Conservation (phyloP, 2,888 invertebrate species). For the Yponomeuta plumbellus region DNA sequence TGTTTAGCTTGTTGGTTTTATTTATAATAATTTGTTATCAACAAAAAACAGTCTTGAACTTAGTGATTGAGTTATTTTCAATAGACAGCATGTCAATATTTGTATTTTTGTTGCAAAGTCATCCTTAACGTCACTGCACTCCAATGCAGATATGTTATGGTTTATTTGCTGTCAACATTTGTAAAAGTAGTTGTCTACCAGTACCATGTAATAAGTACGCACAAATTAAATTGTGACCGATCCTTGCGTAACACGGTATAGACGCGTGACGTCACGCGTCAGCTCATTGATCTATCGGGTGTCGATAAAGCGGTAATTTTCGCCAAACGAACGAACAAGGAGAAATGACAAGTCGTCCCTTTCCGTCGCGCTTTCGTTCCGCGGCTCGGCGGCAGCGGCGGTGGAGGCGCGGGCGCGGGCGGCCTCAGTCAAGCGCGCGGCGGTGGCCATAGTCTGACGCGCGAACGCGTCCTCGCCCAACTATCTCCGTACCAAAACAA, state of each 20-base stretch:
- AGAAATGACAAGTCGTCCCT: slow-evolving; percentile 65
- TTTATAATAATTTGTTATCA: too few relatives aligned
- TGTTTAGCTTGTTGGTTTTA: too few relatives aligned
- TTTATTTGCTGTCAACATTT: too few relatives aligned
- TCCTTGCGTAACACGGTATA: slow-evolving; percentile 2
- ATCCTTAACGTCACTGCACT: too few relatives aligned
- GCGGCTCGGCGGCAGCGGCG: slow-evolving; percentile 43
- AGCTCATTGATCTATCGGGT: slow-evolving; percentile 31
- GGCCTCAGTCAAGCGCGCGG: slow-evolving; percentile 66
- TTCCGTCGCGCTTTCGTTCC: slow-evolving; percentile 65
- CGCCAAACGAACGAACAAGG: slow-evolving; percentile 50
- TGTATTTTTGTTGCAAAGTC: too few relatives aligned
- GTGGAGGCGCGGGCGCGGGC: slow-evolving; percentile 42
- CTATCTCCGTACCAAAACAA: not conserved
- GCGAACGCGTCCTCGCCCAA: not conserved
- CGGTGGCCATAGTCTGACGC: slow-evolving; percentile 37
- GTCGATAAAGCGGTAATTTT: slow-evolving; percentile 29
- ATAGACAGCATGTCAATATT: too few relatives aligned
- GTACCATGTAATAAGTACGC: too few relatives aligned
- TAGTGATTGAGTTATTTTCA: too few relatives aligned
- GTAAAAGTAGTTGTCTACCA: too few relatives aligned
- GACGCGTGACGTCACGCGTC: slow-evolving; percentile 4
- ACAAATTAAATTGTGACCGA: too few relatives aligned
- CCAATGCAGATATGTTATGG: too few relatives aligned
- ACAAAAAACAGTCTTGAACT: too few relatives aligned